Evolutionary conservation across 2,888 invertebrate species (phyloP).

Genomic region (Conchocele bisecta): DNA sequence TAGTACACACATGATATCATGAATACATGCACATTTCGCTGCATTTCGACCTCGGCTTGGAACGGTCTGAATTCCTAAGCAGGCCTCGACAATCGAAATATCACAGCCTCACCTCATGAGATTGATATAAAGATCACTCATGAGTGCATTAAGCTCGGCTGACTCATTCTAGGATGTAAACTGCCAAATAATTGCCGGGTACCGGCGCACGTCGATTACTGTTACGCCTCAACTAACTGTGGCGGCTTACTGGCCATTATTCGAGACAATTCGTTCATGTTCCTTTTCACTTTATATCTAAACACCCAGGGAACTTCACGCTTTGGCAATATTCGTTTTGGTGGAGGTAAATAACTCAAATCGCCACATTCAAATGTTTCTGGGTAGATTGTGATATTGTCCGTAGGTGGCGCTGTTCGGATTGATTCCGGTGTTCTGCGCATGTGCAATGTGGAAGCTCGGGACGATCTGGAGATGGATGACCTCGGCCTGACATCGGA

Average conservation of each 20-base stretch:
- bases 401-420: conserved; percentile 56
- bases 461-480: conserved; percentile 38
- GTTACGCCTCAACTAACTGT: conserved; percentile 40
- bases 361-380: conserved; percentile 69
- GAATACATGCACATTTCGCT: no score
- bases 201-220: no score
- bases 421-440: conserved; percentile 65
- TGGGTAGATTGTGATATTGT: conserved; percentile 58
- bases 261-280: conserved; percentile 74
- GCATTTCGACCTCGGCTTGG: no score
- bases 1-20: no score
- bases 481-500: conserved; percentile 63
- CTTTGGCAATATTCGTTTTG: conserved; percentile 66
- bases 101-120: no score
- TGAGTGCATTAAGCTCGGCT: no score
- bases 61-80: no score
- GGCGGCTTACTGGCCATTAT: conserved; percentile 74
- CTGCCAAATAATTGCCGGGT: no score
- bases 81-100: no score
- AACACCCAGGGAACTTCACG: conserved; percentile 76
- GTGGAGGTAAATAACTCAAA: conserved; percentile 67
- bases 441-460: conserved; percentile 28
- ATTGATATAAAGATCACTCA: no score
- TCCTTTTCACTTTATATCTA: conserved; percentile 76
- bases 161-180: no score